A percentile compares a stretch with the other conserved stretches of the same genome.
Conservation (phyloP, 2,797 vertebrate genomes). For the Danio tinwini region DNA sequence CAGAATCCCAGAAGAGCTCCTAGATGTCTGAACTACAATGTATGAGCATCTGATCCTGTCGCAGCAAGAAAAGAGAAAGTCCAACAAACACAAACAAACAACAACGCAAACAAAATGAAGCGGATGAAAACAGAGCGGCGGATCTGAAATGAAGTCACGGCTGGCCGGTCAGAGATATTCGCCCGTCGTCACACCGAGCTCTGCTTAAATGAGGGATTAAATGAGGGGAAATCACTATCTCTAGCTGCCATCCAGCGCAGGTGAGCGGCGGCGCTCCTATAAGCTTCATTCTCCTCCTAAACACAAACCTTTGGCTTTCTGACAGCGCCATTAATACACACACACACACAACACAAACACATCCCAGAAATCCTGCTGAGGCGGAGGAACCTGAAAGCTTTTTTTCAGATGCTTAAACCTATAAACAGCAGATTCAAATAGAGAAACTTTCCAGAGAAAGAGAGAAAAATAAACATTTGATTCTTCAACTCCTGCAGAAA, state of each 20-base stretch:
- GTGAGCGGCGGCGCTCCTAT: constrained; percentile 38
- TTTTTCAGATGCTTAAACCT: constrained; percentile 12
- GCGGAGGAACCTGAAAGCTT: not conserved
- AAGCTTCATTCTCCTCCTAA: constrained; percentile 35
- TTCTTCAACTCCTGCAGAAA: not conserved
- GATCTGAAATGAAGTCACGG: constrained; percentile 47
- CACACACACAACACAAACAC: not conserved
- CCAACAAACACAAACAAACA: not conserved
- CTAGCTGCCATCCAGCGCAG: constrained; percentile 35
- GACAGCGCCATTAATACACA: constrained; percentile 28
- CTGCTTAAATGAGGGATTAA: constrained; percentile 56
- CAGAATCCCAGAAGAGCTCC: too few species aligned
- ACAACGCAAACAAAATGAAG: constrained; percentile 21
- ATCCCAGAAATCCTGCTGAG: constrained; percentile 10
- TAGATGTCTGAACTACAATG: not conserved
- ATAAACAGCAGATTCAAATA: constrained; percentile 29
- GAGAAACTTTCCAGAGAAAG: constrained; percentile 10
- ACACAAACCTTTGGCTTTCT: constrained; percentile 38
- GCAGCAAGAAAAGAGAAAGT: not conserved
- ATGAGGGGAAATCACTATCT: constrained; percentile 37
- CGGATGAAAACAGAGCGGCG: not conserved
- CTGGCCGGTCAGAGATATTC: constrained; percentile 30
- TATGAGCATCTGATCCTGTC: not conserved
- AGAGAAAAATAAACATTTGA: not conserved
- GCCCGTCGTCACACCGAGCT: constrained; percentile 51